Evolutionary conservation across 1,140 invertebrate genomes (phyloP).

Genomic region (Phortica variegata): DNA sequence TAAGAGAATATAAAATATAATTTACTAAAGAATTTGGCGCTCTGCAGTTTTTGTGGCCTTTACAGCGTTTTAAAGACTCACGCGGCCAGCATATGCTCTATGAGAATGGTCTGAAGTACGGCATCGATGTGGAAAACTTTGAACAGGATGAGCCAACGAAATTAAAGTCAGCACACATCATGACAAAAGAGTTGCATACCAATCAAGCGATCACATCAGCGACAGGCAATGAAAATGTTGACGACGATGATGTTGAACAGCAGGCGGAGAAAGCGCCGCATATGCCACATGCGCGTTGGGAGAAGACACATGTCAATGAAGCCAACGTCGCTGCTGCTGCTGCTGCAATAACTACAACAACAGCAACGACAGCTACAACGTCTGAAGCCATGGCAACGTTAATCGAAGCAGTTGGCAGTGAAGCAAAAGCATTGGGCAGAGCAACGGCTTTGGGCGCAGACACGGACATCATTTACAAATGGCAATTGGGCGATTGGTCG

Average conservation of each 20-base stretch:
- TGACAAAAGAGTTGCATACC: constrained; percentile 32
- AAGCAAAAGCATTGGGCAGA: no score
- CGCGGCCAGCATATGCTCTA: constrained; percentile 61
- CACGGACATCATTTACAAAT: constrained; percentile 70
- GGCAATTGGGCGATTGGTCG: constrained; percentile 82
- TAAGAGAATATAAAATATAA: constrained; percentile 14
- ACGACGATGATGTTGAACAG: background rate
- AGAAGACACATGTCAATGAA: no score
- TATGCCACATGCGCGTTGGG: constrained; percentile 41
- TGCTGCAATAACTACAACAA: constrained; percentile 13
- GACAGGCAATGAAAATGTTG: background rate
- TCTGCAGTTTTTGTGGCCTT: constrained; percentile 68
- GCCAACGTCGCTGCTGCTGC: no score
- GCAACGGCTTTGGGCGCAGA: background rate
- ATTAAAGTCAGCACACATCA: constrained; percentile 12
- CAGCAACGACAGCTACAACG: constrained; percentile 6
- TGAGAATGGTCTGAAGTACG: constrained; percentile 41
- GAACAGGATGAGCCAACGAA: constrained; percentile 52
- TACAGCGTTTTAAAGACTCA: constrained; percentile 68
- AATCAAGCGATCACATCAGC: constrained; percentile 9
- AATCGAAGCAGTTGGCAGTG: background rate
- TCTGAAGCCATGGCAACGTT: constrained; percentile 17
- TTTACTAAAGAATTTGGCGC: constrained; percentile 1
- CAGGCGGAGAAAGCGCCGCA: constrained; percentile 23
- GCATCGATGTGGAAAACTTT: constrained; percentile 39